Conservation (phyloP, 1,140 invertebrate genomes). For the Helicorthomorpha holstii region DNA sequence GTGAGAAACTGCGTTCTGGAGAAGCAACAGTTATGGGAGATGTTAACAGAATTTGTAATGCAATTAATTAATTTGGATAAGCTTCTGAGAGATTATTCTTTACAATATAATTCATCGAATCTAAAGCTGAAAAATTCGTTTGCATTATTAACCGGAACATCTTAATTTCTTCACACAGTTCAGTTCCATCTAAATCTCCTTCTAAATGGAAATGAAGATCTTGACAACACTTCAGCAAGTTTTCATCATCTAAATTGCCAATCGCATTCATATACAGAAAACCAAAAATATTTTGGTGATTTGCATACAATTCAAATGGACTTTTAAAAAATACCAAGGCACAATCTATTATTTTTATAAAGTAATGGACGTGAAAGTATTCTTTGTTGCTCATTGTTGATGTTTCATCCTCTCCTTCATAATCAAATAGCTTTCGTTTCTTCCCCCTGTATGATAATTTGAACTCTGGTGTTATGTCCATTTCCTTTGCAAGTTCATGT, state of each 20-base stretch:
- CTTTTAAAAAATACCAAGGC: not conserved
- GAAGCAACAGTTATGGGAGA: conserved; percentile 12
- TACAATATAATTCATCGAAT: not conserved
- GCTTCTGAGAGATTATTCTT: not conserved
- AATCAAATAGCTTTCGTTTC: not conserved
- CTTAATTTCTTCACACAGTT: not conserved
- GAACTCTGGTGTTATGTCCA: not conserved
- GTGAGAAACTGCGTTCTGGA: conserved; percentile 14
- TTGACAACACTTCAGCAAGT: not conserved
- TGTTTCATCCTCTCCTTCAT: not conserved
- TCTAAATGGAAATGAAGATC: not conserved
- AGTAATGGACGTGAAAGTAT: not conserved
- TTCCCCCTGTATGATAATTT: not conserved
- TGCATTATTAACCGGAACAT: not conserved
- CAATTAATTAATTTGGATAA: not conserved
- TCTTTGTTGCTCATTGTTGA: not conserved
- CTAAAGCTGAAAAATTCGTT: not conserved
- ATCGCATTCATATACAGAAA: not conserved
- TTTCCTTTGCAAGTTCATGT: not conserved
- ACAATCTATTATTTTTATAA: not conserved
- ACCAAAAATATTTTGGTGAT: not conserved
- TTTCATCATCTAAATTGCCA: not conserved
- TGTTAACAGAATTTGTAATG: conserved; percentile 6
- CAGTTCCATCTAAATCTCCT: not conserved
- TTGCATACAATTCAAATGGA: not conserved